Conservation (phyloP, 2,113 vertebrate genomes). For the Thermophis baileyi region DNA sequence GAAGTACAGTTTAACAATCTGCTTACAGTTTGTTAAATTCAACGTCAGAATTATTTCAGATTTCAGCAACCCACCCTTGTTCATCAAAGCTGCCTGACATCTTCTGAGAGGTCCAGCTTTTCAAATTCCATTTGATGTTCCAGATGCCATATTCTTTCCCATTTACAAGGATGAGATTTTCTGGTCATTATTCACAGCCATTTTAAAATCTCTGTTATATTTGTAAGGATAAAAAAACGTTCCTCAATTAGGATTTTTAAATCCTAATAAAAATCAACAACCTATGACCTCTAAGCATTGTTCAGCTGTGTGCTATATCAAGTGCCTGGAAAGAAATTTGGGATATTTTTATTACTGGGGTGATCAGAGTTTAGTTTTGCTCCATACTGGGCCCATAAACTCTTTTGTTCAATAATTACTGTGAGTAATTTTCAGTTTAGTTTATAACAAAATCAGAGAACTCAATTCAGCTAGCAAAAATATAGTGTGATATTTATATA, state of each 20-base stretch:
- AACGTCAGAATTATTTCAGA: neutral
- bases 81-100: neutral
- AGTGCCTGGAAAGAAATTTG: neutral
- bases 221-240: neutral
- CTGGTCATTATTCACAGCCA: neutral
- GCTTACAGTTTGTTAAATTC: neutral
- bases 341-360: neutral
- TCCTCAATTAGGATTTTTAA: neutral
- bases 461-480: neutral
- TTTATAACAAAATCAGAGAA: neutral
- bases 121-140: neutral
- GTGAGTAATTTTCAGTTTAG: neutral
- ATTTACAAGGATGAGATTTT: neutral
- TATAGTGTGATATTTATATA: neutral
- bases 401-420: neutral
- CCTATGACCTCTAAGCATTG: neutral
- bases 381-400: neutral
- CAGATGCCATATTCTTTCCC: neutral
- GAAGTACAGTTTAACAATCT: neutral
- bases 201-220: neutral
- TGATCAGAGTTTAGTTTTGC: neutral
- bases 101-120: neutral
- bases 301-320: neutral
- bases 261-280: neutral
- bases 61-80: neutral